Base-by-base conservation (phyloP, 2,113 vertebrate genomes). In the Scomber japonicus region DNA sequence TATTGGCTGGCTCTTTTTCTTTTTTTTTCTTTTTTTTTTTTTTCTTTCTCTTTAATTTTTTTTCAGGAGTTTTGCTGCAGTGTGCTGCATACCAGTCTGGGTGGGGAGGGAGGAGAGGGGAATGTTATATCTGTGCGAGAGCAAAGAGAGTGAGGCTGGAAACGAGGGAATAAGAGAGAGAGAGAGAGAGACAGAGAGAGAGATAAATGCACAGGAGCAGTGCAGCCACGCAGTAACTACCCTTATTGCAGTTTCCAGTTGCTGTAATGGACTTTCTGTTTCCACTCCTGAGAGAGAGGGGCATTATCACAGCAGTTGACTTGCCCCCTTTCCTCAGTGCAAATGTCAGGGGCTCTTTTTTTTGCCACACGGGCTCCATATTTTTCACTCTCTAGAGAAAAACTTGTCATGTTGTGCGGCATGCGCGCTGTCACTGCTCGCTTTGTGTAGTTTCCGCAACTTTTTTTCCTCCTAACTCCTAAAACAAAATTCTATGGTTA, bases 51-150 rank as follows among this genome's bases (percentile, higher is more conserved):
- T 67, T 84, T 78, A 8, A 46, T 16, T 74, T 90, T 92, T 94
- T 88, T 92, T 84, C 87, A 93, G 95, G 95, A 96, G 95, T 97
- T 92, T 97, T 97, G 95, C 96, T 98, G 97, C 97, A 97, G 95
- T 97, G 21, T 96, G 96, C 95, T 97, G 97, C 96, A 96, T 96
- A 91, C 94, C 92, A 84, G 93, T 40, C 93, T 86, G 89, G 84
- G 88, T 86, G 80, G 82, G 89, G 89, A 81, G 86, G 81, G 78
- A 78, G 77, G 75, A 48, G 65, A 53, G 85, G 77, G 81, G 81
- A 85, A 89, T 73, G 79, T 88, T 91, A 81, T 82, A 88, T 90
- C 89, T 85, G 80, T 70, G 81, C 16, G 60, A 82, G 78, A 77
- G 71, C 50, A 66, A 27, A 82, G 82, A 56, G 82, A 61, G 79